Evolutionary conservation across 53 echinoderm and acorn worm genomes (phyloP), one percentile per base, ranked within the genome.

Genomic region (Actinopyga echinites): DNA sequence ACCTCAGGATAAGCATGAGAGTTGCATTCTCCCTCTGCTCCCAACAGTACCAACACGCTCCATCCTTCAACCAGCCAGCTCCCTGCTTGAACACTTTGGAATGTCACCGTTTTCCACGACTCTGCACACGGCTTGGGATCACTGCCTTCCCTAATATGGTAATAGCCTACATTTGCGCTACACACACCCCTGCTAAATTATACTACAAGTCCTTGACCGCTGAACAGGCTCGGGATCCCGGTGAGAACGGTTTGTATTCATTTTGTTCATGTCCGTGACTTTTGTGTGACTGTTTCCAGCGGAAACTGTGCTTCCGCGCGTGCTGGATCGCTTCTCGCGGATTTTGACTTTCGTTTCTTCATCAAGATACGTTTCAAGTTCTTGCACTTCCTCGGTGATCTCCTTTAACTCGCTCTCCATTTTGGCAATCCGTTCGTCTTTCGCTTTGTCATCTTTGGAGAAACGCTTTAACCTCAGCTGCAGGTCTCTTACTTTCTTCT

Each of bases 401-500:
- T 96, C 96, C 10, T 89, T 86, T 3, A 96, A 87, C 56, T 96
- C 96, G 13, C 20, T 57, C 65, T 96, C 96, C 88, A 90, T 79
- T 79, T 84, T 91, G 28, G 86, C 79, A 29, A 96, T 87, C 49
- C 96, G 65, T 38, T 90, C 91, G 56, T 96, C 96, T 75, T 96
- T 96, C 2, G 92, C 91, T 86, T 91, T 87, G 69, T 96, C 96
- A 49, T 96, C 96, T 65, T 96, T 96, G 52, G 83, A 89, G 75
- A 96, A 96, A 21, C 96, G 85, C 80, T 96, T 96, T 62, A 96
- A 82, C 44, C 96, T 69, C 52, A 96, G 83, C 64, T 96, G 96
- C 28, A 96, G 77, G 64, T 96, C 96, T 65, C 88, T 93, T 56
- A 87, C 85, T 53, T 90, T 93, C 33, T 90, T 87, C 33, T 96